Evolutionary conservation across 2,797 vertebrate species (phyloP).

Genomic region (Scolopax rusticola): DNA sequence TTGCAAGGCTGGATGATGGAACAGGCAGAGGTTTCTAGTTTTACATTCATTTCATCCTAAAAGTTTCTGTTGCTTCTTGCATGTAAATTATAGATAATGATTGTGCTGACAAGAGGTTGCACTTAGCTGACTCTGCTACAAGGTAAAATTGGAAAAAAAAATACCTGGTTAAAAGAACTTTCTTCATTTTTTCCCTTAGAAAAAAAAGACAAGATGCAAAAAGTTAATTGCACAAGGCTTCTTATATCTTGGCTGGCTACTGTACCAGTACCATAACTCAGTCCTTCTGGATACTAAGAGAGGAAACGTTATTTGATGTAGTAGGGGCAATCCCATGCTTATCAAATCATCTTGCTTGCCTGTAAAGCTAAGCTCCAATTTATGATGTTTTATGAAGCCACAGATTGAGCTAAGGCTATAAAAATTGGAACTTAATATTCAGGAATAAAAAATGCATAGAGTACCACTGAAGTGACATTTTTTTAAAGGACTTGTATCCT

Average conservation of each 20-base stretch:
- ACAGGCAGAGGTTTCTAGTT: conserved; percentile 7
- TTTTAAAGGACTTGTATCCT: neutral
- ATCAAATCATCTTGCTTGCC: conserved; percentile 57
- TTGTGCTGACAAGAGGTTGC: neutral
- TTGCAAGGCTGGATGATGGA: conserved; percentile 37
- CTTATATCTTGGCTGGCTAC: neutral
- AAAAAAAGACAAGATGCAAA: neutral
- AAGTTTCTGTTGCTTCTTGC: conserved; percentile 53
- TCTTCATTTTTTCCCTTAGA: neutral
- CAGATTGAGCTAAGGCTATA: conserved; percentile 51
- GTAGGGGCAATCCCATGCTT: conserved; percentile 41
- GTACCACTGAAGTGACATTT: neutral
- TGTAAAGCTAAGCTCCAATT: conserved; percentile 57
- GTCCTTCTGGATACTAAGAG: neutral
- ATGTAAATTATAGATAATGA: conserved; percentile 56
- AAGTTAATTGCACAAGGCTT: conserved; percentile 17
- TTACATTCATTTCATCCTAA: conserved; percentile 22
- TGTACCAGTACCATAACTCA: neutral
- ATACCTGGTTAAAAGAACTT: conserved; percentile 41
- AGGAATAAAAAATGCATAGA: conserved; percentile 53
- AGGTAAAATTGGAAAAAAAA: conserved; percentile 14
- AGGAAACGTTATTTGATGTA: neutral
- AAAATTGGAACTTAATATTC: conserved; percentile 68
- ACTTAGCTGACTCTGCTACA: neutral
- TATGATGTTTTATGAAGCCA: conserved; percentile 62